A percentile compares a stretch with the other conserved stretches of the same genome.
phyloP scores from a whole-genome alignment of 2,797 vertebrate species.

The Erpetoichthys calabaricus region DNA sequence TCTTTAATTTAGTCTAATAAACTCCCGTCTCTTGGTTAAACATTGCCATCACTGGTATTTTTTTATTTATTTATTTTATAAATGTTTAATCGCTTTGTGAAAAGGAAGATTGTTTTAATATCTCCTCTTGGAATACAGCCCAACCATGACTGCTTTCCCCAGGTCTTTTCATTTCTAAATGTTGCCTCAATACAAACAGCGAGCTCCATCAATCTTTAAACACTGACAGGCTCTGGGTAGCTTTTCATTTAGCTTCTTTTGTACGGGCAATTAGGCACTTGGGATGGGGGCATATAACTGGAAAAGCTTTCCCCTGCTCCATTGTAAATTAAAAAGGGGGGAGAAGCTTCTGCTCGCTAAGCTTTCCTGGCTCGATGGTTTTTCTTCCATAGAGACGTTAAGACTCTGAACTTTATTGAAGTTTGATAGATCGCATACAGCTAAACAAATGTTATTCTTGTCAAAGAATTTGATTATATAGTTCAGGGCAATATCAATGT shows the following conservation, averaged over 20 bases:
- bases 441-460: neutral
- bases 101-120: no score
- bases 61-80: no score
- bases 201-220: neutral
- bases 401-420: neutral
- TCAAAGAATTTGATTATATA: neutral
- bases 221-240: neutral
- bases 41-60: no score
- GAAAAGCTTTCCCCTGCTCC: neutral
- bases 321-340: neutral
- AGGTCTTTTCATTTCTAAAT: neutral
- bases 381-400: neutral
- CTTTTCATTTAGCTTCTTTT: conserved; percentile 2
- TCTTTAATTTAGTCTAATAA: no score
- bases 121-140: neutral
- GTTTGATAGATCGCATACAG: neutral
- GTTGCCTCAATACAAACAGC: neutral
- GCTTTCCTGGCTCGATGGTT: neutral
- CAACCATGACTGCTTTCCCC: neutral
- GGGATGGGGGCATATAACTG: neutral
- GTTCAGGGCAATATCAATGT: no score
- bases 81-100: no score
- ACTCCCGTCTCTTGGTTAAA: no score
- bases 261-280: neutral
- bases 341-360: neutral